Evolutionary conservation across 1,140 invertebrate species (phyloP), one percentile per base, ranked within the genome.

Genomic region (Caenorhabditis brenneri): DNA sequence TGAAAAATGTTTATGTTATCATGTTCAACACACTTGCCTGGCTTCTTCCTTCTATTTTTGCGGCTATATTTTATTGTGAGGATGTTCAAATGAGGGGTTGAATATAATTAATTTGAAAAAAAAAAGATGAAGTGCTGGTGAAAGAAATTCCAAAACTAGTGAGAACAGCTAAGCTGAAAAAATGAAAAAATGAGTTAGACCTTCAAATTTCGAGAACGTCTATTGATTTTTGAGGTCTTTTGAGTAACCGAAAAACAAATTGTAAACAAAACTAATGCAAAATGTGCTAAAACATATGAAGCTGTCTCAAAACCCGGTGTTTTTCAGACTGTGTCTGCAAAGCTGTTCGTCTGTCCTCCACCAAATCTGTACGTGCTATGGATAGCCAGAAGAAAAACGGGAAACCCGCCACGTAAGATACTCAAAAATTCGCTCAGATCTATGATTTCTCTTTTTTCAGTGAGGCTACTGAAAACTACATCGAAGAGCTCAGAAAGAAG

Each of bases 41-140:
- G 88, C 81, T 90, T 33, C 53, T 89, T 81, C 88, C 88, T 1
- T 89, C 88, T 0, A 55, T 90, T 53, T 48, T 90, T 12, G 88
- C 88, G 5, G 88, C 87, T 42, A 36, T 84, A 27, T 88, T 88
- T 42, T 88, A 88, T 79, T 87, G 58, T 81, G 80, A 85, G 31
- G 10, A 2, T 3, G 16, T 5, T n/a, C n/a, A n/a, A n/a, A n/a
- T n/a, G n/a, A n/a, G n/a, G n/a, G n/a, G n/a, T n/a, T n/a, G n/a
- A 5, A 31, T 3, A 49, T 15, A 27, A 6, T 2, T 0, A 79
- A 7, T 16, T 24, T 27, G 22, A 24, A 24, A 74, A 9, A n/a
- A 46, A 74, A n/a, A n/a, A n/a, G n/a, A n/a, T n/a, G n/a, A n/a
- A n/a, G n/a, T n/a, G n/a, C n/a, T n/a, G n/a, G n/a, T n/a, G n/a